A percentile compares a stretch with the other conserved stretches of the same genome.
These are phyloP conservation scores for Leptarthrus brevirostris DNA, from an alignment of 2,888 invertebrate species.

Conservation along the genomic window DNA sequence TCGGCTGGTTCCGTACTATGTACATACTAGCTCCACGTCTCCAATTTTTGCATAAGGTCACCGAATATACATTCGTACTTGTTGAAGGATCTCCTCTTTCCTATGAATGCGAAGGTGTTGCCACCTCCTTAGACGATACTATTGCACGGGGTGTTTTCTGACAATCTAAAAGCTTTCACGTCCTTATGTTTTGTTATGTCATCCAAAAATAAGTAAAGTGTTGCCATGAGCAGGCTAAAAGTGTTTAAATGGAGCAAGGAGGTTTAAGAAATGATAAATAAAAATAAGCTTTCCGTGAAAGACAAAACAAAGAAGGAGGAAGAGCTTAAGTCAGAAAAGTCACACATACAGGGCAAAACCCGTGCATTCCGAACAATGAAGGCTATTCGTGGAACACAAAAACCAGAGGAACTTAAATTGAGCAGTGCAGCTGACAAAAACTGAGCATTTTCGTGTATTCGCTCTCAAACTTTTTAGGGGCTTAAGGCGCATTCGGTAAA, in stretches of 20 bases:
- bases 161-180: slow-evolving; percentile 48
- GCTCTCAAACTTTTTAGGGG: no score
- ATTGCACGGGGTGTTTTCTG: not conserved
- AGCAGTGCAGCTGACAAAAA: not conserved
- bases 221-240: slow-evolving; percentile 3
- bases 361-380: not conserved
- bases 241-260: not conserved
- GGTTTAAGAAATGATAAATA: not conserved
- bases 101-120: not conserved
- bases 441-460: not conserved
- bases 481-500: no score
- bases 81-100: not conserved
- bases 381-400: not conserved
- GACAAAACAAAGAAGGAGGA: not conserved
- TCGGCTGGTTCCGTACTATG: no score
- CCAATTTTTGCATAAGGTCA: not conserved
- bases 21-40: not conserved
- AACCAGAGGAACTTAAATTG: not conserved
- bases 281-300: not conserved
- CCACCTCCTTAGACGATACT: not conserved
- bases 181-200: slow-evolving; percentile 45
- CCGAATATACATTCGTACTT: slow-evolving; percentile 1
- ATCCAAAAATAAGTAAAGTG: slow-evolving; percentile 24
- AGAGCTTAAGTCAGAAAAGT: not conserved
- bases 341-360: not conserved